A percentile compares a stretch with the other conserved stretches of the same genome.
phyloP scores from a whole-genome alignment of 1,140 invertebrate genomes.

The Lethrus apterus region DNA sequence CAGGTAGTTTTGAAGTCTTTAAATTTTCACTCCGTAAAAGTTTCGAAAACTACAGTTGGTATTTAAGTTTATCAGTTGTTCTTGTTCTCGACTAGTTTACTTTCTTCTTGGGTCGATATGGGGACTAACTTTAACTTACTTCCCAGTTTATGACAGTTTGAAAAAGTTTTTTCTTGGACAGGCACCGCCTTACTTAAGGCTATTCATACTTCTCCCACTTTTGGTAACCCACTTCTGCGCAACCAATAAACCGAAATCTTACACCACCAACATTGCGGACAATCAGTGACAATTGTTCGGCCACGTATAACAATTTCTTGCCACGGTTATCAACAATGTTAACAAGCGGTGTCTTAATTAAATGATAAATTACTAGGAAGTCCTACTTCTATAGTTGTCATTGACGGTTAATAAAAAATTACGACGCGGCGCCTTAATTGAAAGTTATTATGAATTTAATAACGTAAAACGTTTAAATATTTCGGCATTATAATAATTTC shows the following conservation, averaged over 20 bases:
- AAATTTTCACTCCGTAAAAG: too few species aligned
- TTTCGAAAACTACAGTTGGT: constrained; percentile 26
- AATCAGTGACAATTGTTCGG: constrained; percentile 8
- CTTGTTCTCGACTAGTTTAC: constrained; percentile 20
- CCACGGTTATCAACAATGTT: too few species aligned
- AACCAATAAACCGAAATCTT: constrained; percentile 9
- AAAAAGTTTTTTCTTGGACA: constrained; percentile 30
- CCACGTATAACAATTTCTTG: too few species aligned
- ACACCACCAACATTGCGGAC: constrained; percentile 10
- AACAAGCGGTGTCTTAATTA: too few species aligned
- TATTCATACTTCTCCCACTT: constrained; percentile 18
- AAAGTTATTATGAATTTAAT: too few species aligned
- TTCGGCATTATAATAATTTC: constrained; percentile 13
- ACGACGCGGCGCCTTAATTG: too few species aligned
- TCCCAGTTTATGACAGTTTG: constrained; percentile 35
- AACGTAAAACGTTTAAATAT: too few species aligned
- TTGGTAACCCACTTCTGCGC: constrained; percentile 30
- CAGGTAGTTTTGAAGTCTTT: too few species aligned
- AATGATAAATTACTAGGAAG: too few species aligned
- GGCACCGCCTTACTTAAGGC: constrained; percentile 27
- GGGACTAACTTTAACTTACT: constrained; percentile 7
- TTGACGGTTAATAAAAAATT: too few species aligned
- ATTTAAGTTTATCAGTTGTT: constrained; percentile 25
- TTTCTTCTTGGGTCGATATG: constrained; percentile 13
- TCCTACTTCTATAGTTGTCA: too few species aligned